These are phyloP conservation scores for Chaitophorus viminalis DNA, from an alignment of 2,888 invertebrate species.

Conservation along the genomic window DNA sequence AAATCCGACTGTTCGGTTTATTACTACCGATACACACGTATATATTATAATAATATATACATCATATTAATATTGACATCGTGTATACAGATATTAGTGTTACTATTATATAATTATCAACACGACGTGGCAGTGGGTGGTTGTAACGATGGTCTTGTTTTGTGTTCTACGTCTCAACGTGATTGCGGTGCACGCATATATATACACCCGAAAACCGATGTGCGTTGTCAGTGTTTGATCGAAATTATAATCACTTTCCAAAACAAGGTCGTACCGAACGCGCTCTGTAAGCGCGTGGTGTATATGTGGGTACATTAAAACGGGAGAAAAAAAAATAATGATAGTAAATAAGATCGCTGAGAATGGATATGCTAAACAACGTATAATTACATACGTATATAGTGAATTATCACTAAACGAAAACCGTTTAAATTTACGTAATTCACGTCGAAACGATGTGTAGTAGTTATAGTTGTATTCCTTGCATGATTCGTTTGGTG, in stretches of 20 bases:
- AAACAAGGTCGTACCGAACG: conserved; percentile 11
- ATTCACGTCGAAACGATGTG: neutral
- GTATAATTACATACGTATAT: neutral
- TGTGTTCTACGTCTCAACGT: neutral
- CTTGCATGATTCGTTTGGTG: too few relatives aligned
- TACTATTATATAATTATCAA: neutral
- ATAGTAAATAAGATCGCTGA: neutral
- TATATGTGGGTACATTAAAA: neutral
- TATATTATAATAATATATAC: too few relatives aligned
- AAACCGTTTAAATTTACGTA: neutral
- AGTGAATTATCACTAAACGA: neutral
- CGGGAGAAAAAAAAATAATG: neutral
- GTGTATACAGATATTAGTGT: too few relatives aligned
- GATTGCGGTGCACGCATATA: neutral
- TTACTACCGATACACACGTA: too few relatives aligned
- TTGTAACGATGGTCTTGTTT: neutral
- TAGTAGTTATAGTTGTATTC: too few relatives aligned
- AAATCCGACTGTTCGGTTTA: neutral
- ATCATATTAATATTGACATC: neutral
- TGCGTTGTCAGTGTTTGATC: neutral
- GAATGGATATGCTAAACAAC: neutral
- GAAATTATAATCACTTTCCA: conserved; percentile 27
- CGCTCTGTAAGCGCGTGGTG: too few relatives aligned
- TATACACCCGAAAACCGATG: neutral
- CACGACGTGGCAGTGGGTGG: neutral